These are phyloP conservation scores for Phthorimaea operculella DNA, from an alignment of 1,140 invertebrate genomes.

Conservation along the genomic window DNA sequence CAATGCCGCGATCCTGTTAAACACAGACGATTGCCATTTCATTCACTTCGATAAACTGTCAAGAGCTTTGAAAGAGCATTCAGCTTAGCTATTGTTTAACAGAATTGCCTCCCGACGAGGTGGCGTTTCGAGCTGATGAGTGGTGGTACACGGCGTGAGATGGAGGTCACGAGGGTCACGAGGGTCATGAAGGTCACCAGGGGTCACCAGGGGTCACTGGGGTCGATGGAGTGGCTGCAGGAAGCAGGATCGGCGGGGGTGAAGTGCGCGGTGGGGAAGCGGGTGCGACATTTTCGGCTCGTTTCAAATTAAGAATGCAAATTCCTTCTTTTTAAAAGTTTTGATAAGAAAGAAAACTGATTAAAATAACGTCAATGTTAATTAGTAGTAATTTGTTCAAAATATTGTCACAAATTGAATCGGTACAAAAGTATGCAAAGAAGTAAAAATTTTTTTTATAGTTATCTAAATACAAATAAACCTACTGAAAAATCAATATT, in stretches of 20 bases:
- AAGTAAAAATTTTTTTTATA: no score
- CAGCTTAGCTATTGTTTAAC: neutral
- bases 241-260: conserved; percentile 15
- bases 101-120: neutral
- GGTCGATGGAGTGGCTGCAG: conserved; percentile 25
- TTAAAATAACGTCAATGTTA: no score
- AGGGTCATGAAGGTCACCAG: conserved; percentile 2
- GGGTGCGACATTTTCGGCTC: conserved; percentile 15
- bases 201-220: neutral
- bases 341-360: no score
- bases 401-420: no score
- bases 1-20: no score
- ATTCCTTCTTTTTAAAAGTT: neutral
- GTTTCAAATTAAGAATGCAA: neutral
- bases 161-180: conserved; percentile 18
- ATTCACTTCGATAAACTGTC: no score
- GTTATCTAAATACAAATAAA: no score
- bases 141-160: conserved; percentile 56
- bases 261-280: conserved; percentile 36
- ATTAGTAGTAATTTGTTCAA: no score
- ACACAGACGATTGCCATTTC: no score
- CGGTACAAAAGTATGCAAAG: no score
- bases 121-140: conserved; percentile 38
- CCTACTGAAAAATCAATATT: no score
- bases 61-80: no score